Evolutionary conservation across 2,113 vertebrate species (phyloP).

Genomic region (Eurypyga helias): DNA sequence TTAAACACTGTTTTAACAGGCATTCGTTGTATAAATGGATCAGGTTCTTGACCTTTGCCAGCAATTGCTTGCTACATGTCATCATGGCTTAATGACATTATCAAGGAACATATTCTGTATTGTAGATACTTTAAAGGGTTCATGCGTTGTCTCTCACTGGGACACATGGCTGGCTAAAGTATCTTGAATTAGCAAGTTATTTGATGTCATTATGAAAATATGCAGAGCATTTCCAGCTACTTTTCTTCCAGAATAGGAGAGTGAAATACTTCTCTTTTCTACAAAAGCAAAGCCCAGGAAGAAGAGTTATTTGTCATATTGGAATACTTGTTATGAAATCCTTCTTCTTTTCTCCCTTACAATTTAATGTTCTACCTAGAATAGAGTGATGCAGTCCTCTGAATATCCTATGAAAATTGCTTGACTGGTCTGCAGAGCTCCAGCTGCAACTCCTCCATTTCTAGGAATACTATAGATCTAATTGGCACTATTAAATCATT

Average conservation of each 20-base stretch:
- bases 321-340: constrained; percentile 34
- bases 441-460: constrained; percentile 62
- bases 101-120: constrained; percentile 62
- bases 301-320: constrained; percentile 2
- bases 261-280: constrained; percentile 40
- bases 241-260: neutral
- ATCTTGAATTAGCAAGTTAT: constrained; percentile 60
- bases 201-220: constrained; percentile 65
- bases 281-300: constrained; percentile 6
- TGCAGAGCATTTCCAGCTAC: constrained; percentile 42
- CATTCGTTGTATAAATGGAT: constrained; percentile 66
- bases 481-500: constrained; percentile 67
- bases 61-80: constrained; percentile 68
- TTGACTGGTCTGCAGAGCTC: constrained; percentile 26
- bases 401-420: constrained; percentile 30
- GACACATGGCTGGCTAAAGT: constrained; percentile 33
- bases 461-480: constrained; percentile 56
- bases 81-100: constrained; percentile 68
- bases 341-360: neutral
- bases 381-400: neutral
- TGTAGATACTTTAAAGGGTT: constrained; percentile 49
- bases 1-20: constrained; percentile 67
- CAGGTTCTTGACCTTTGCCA: constrained; percentile 71
- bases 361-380: constrained; percentile 17
- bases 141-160: constrained; percentile 43